Evolutionary conservation across 2,888 invertebrate genomes (phyloP).

Genomic region (Dermolepida albohirtum): DNA sequence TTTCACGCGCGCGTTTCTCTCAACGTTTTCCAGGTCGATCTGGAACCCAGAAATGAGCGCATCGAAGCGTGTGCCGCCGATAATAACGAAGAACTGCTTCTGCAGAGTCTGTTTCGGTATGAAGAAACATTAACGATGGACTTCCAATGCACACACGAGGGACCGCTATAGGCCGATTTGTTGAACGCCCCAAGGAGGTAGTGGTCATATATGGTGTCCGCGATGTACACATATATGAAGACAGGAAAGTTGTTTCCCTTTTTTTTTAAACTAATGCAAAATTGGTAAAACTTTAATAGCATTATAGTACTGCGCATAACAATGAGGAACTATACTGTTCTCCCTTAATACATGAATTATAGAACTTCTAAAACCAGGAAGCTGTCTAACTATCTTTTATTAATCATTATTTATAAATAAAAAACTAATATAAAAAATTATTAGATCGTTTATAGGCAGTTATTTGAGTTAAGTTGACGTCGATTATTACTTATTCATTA

Average conservation of each 20-base stretch:
- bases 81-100: conserved; percentile 36
- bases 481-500: too few species aligned
- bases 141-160: conserved; percentile 8
- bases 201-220: conserved; percentile 13
- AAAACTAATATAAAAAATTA: too few species aligned
- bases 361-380: too few species aligned
- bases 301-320: too few species aligned
- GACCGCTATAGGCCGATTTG: conserved; percentile 20
- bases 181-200: conserved; percentile 22
- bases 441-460: too few species aligned
- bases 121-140: conserved; percentile 11
- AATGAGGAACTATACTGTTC: too few species aligned
- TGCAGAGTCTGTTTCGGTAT: conserved; percentile 13
- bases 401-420: too few species aligned
- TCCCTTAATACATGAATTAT: too few species aligned
- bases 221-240: conserved; percentile 6
- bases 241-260: conserved; percentile 5
- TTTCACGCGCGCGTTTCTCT: conserved; percentile 20
- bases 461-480: too few species aligned
- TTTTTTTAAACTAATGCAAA: neutral
- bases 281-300: conserved; percentile 5
- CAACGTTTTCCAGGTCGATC: conserved; percentile 10
- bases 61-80: conserved; percentile 22
- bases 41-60: conserved; percentile 14
- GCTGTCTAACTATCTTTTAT: too few species aligned